These are phyloP conservation scores for Watsonalla binaria DNA, from an alignment of 2,888 invertebrate species.

Conservation along the genomic window DNA sequence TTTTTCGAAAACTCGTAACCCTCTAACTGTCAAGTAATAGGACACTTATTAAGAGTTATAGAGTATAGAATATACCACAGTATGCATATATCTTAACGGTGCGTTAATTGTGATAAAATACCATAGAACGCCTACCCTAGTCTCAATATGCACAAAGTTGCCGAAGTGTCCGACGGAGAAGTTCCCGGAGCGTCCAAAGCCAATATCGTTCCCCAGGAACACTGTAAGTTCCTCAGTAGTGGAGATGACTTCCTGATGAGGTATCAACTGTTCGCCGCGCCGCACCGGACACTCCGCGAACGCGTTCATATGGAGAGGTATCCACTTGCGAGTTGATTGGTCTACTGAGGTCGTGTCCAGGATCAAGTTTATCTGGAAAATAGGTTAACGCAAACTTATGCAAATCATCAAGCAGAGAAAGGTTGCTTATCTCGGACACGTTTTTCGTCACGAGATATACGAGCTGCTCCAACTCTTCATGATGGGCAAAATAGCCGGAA, in stretches of 20 bases:
- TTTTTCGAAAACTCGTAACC: no score
- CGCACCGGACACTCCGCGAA: slow-evolving; percentile 87
- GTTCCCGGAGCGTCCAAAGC: slow-evolving; percentile 76
- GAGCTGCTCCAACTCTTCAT: no score
- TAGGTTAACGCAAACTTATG: no score
- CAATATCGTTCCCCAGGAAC: slow-evolving; percentile 79
- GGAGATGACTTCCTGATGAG: slow-evolving; percentile 87
- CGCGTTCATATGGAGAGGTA: slow-evolving; percentile 86
- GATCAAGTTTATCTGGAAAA: slow-evolving; percentile 82
- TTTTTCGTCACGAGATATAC: no score
- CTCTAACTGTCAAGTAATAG: no score
- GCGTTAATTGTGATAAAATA: not conserved
- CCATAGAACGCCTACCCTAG: slow-evolving; percentile 76
- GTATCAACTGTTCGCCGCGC: slow-evolving; percentile 74
- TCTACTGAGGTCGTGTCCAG: slow-evolving; percentile 83
- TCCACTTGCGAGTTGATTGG: slow-evolving; percentile 81
- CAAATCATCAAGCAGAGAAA: no score
- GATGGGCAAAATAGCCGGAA: no score
- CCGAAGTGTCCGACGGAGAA: slow-evolving; percentile 87
- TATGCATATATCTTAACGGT: no score
- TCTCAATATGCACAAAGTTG: slow-evolving; percentile 80
- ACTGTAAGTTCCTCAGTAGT: slow-evolving; percentile 88
- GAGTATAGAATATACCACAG: no score
- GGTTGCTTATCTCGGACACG: no score
- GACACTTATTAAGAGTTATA: no score